These are phyloP conservation scores for Boleophthalmus pectinirostris DNA, from an alignment of 2,113 vertebrate species.

Conservation along the genomic window DNA sequence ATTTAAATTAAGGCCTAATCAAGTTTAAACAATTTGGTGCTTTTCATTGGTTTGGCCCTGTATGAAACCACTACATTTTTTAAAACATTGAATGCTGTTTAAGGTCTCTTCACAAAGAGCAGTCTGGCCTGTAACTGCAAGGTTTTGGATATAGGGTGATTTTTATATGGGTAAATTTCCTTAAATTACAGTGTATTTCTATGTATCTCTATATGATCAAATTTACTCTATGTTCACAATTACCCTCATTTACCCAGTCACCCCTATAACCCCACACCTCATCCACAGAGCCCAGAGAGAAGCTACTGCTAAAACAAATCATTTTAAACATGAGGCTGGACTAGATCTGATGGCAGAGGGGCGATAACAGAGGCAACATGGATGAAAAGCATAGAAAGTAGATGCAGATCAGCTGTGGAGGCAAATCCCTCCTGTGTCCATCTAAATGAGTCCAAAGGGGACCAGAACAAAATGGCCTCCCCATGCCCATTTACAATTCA, in stretches of 20 bases:
- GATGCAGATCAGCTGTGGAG: constrained; percentile 70
- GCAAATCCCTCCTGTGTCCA: constrained; percentile 65
- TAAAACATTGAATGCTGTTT: too few relatives aligned
- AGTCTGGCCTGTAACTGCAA: too few relatives aligned
- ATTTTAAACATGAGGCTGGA: constrained; percentile 84
- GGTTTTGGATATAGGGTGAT: too few relatives aligned
- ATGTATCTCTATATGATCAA: neutral
- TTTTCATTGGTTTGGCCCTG: too few relatives aligned
- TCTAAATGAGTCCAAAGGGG: constrained; percentile 63
- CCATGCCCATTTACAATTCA: constrained; percentile 63
- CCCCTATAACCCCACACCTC: constrained; percentile 15
- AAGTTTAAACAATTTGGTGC: too few relatives aligned
- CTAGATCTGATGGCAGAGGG: constrained; percentile 59
- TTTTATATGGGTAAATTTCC: neutral
- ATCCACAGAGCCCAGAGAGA: constrained; percentile 44
- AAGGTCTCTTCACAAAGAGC: too few relatives aligned
- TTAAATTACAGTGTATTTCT: neutral
- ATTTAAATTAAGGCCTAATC: neutral
- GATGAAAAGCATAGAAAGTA: constrained; percentile 69
- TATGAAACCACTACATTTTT: too few relatives aligned
- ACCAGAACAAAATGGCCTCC: constrained; percentile 65
- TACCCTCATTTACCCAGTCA: constrained; percentile 17
- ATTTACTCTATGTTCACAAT: too few relatives aligned
- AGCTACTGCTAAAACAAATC: constrained; percentile 89
- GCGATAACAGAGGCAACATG: constrained; percentile 69